Percentiles rank a stretch among this genome's conserved stretches.
Evolutionary conservation across 2,888 invertebrate species (phyloP).

Genomic region (Rotaria sp.): DNA sequence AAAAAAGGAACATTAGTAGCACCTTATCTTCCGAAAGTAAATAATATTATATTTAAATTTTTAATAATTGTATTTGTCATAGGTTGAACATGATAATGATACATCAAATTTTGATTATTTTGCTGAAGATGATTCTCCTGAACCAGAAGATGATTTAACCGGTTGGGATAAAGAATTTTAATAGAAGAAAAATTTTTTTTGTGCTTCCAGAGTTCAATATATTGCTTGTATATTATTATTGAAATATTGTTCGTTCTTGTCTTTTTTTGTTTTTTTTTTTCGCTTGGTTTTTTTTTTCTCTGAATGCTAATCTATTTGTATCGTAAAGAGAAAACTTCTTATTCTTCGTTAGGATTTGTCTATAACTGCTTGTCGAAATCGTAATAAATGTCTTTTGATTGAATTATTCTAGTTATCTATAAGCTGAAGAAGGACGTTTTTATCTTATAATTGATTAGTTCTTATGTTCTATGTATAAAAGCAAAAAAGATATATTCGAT

Average conservation of each 20-base stretch:
- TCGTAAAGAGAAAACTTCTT: not conserved
- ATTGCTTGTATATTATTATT: not conserved
- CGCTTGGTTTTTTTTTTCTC: not conserved
- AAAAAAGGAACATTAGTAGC: slow-evolving; percentile 76
- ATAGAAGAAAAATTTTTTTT: slow-evolving; percentile 41
- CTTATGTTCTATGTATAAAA: not conserved
- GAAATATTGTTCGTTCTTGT: too few species aligned
- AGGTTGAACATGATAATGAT: slow-evolving; percentile 65
- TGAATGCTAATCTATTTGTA: not conserved
- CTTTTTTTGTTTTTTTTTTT: not conserved
- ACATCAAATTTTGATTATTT: slow-evolving; percentile 95
- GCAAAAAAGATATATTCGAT: too few species aligned
- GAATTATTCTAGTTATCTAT: not conserved
- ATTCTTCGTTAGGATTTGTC: not conserved
- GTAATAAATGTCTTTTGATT: not conserved
- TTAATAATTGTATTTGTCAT: not conserved
- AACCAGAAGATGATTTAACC: slow-evolving; percentile 83
- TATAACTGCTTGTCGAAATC: not conserved
- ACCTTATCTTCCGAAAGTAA: slow-evolving; percentile 71
- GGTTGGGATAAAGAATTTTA: slow-evolving; percentile 94
- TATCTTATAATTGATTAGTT: not conserved
- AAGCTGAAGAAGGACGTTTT: not conserved
- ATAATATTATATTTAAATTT: not conserved
- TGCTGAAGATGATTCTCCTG: slow-evolving; percentile 73
- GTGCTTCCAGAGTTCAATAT: not conserved